Percentiles rank a stretch among this genome's conserved stretches.
Evolutionary conservation across 2,888 invertebrate species (phyloP).

Genomic region (Platycheirus albimanus): DNA sequence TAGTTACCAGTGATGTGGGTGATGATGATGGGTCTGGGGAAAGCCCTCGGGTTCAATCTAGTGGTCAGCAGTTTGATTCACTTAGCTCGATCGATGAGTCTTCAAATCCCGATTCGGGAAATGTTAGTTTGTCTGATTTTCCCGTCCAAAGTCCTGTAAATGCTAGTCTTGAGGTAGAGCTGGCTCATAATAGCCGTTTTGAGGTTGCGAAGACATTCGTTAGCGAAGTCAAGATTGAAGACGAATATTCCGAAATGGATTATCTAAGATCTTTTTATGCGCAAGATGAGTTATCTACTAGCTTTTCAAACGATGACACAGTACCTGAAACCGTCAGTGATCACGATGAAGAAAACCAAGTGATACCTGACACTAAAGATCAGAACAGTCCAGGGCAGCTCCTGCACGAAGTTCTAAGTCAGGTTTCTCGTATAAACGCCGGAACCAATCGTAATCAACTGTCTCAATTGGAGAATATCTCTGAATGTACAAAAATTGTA

Average conservation of each 20-base stretch:
- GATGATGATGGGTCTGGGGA: constrained; percentile 22
- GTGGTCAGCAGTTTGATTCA: constrained; percentile 77
- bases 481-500: constrained; percentile 64
- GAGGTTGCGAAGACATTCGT: constrained; percentile 79
- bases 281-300: constrained; percentile 58
- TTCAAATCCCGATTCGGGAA: constrained; percentile 82
- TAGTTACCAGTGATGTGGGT: constrained; percentile 76
- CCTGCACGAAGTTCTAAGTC: constrained; percentile 64
- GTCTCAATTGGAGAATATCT: constrained; percentile 63
- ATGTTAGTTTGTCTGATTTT: constrained; percentile 81
- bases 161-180: constrained; percentile 79
- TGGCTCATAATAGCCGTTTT: constrained; percentile 79
- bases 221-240: constrained; percentile 77
- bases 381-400: constrained; percentile 63
- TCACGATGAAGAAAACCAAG: constrained; percentile 15
- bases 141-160: constrained; percentile 77
- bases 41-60: constrained; percentile 7
- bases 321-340: constrained; percentile 3
- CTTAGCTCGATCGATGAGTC: constrained; percentile 79
- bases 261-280: constrained; percentile 49
- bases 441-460: constrained; percentile 48
- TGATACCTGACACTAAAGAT: constrained; percentile 42
- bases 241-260: constrained; percentile 43
- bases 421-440: constrained; percentile 60
- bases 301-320: constrained; percentile 51